Conservation (phyloP, 1,140 invertebrate genomes). For the Thalassaphorura encarpata region DNA sequence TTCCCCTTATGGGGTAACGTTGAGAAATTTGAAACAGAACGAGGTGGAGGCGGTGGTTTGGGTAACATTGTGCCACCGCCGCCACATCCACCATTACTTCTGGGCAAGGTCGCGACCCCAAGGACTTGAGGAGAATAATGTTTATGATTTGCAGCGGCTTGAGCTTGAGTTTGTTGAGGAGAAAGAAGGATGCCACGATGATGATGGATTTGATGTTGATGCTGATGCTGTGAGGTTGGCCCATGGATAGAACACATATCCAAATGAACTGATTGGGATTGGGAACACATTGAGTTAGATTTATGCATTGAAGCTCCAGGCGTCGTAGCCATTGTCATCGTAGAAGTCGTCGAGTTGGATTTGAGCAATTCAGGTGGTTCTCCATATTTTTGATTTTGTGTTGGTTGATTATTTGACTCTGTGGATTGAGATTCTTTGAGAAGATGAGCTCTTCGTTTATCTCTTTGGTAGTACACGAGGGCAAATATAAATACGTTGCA, state of each 20-base stretch:
- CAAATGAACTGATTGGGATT: neutral
- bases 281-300: conserved; percentile 1
- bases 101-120: conserved; percentile 1
- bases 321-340: neutral
- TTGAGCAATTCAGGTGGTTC: conserved; percentile 32
- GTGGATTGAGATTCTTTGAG: conserved; percentile 34
- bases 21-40: conserved; percentile 5
- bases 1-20: neutral
- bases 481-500: conserved; percentile 78
- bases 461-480: conserved; percentile 73
- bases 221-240: neutral
- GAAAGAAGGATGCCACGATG: conserved; percentile 10
- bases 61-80: neutral
- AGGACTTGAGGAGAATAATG: neutral
- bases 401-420: conserved; percentile 6
- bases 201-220: neutral
- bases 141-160: neutral
- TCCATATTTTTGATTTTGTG: conserved; percentile 14
- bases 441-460: conserved; percentile 68
- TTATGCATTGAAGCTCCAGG: conserved; percentile 2
- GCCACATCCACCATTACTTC: neutral
- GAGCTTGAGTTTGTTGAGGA: conserved; percentile 1
- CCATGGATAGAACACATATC: neutral
- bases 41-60: conserved; percentile 3
- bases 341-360: conserved; percentile 23